Evolutionary conservation across 2,113 vertebrate genomes (phyloP).

Genomic region (Pagrus major): DNA sequence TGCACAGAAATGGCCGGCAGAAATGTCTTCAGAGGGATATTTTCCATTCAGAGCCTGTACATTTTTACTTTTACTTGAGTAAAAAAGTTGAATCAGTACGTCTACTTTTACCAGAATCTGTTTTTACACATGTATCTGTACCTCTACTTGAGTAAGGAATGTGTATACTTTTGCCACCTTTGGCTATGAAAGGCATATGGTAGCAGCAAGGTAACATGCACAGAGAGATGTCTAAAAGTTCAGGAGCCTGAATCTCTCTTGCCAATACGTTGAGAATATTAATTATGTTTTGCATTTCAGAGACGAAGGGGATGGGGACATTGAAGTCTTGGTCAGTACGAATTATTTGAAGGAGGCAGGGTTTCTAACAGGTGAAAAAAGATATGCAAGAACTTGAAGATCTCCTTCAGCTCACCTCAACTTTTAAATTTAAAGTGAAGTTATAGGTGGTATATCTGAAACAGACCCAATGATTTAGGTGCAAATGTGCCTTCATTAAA

Average conservation of each 20-base stretch:
- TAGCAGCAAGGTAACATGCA: conserved; percentile 28
- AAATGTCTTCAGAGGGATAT: too few species aligned
- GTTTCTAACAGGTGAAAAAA: neutral
- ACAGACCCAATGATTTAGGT: neutral
- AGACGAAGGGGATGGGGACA: neutral
- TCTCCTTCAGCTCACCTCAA: conserved; percentile 2
- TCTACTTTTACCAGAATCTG: too few species aligned
- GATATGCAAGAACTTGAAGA: neutral
- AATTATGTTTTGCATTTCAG: conserved; percentile 48
- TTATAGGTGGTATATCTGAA: neutral
- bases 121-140: too few species aligned
- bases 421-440: neutral
- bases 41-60: too few species aligned
- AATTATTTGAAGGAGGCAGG: conserved; percentile 1
- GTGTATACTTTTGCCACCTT: too few species aligned
- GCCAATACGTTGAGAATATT: conserved; percentile 29
- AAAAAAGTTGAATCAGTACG: too few species aligned
- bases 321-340: conserved; percentile 10
- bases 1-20: too few species aligned
- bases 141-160: too few species aligned
- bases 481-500: neutral
- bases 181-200: conserved; percentile 22
- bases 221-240: conserved; percentile 23
- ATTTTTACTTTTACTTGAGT: too few species aligned
- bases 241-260: conserved; percentile 8